Evolutionary conservation across 2,113 vertebrate genomes (phyloP).

Genomic region (Phrynocephalus versicolor): DNA sequence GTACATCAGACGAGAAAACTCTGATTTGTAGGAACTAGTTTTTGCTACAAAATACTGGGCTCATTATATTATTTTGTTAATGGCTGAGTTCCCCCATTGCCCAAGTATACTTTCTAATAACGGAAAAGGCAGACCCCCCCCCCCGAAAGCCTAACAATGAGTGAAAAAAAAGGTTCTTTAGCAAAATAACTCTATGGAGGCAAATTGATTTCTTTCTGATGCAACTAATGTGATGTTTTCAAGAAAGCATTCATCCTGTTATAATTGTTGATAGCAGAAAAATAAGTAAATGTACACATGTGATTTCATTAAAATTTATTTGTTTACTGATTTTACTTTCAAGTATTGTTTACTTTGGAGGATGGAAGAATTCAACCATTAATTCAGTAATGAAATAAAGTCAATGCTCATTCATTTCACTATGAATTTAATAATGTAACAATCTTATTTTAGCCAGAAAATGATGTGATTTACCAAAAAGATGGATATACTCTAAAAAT

Average conservation of each 20-base stretch:
- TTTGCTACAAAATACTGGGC: neutral
- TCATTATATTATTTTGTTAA: neutral
- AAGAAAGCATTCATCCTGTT: constrained; percentile 56
- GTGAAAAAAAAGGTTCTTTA: neutral
- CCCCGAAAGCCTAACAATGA: constrained; percentile 20
- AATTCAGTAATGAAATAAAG: constrained; percentile 60
- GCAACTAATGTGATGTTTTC: constrained; percentile 41
- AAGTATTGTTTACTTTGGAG: constrained; percentile 60
- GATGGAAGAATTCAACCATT: constrained; percentile 53
- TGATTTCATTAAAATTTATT: constrained; percentile 53
- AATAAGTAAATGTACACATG: constrained; percentile 33
- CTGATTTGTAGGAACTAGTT: neutral
- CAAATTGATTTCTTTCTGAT: constrained; percentile 33
- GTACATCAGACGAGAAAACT: neutral
- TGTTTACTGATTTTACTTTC: constrained; percentile 54
- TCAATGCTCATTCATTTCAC: constrained; percentile 18
- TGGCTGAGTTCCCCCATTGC: neutral
- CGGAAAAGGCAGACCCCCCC: constrained; percentile 25
- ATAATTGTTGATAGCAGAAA: constrained; percentile 54
- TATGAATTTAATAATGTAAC: constrained; percentile 52
- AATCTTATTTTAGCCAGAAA: constrained; percentile 58
- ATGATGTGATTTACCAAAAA: constrained; percentile 65
- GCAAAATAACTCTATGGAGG: neutral
- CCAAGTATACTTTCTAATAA: constrained; percentile 35
- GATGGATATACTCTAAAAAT: constrained; percentile 54